Evolutionary conservation across 53 echinoderm and acorn worm species (phyloP).

Genomic region (Astropecten irregularis): DNA sequence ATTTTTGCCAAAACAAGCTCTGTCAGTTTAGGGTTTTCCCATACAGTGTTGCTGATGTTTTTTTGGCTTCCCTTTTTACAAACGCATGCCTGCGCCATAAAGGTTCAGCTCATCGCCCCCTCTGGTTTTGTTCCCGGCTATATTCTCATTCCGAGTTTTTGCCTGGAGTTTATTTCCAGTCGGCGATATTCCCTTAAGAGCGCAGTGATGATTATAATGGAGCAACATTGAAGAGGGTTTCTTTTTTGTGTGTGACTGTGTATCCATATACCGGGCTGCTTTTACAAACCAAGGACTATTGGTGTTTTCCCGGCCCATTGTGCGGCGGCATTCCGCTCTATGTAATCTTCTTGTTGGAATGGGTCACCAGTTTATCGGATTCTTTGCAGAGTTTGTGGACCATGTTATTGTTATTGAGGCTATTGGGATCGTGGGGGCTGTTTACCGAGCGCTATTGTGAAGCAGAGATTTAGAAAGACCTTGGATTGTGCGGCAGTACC

Average conservation of each 20-base stretch:
- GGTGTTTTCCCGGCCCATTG: slow-evolving; percentile 14
- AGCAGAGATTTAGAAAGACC: background rate
- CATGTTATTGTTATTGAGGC: slow-evolving; percentile 55
- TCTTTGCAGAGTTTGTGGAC: slow-evolving; percentile 24
- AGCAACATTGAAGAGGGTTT: no score
- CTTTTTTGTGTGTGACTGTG: no score
- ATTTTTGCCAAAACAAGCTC: background rate
- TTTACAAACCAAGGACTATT: background rate
- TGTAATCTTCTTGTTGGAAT: slow-evolving; percentile 39
- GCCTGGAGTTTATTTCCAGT: no score
- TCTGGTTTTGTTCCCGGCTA: no score
- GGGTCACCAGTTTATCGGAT: slow-evolving; percentile 28
- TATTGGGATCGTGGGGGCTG: background rate
- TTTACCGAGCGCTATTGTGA: slow-evolving; percentile 6
- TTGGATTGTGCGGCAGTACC: background rate
- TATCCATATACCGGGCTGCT: background rate
- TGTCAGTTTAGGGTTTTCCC: background rate
- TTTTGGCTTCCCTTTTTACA: no score
- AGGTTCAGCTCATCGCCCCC: no score
- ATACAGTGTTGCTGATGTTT: no score
- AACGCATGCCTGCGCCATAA: no score
- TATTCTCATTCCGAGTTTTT: no score
- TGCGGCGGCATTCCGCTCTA: slow-evolving; percentile 40
- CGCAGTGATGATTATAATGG: no score
- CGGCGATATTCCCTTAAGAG: no score